Base-by-base conservation (phyloP, 2,797 vertebrate species). In the Gadopsis marmoratus region DNA sequence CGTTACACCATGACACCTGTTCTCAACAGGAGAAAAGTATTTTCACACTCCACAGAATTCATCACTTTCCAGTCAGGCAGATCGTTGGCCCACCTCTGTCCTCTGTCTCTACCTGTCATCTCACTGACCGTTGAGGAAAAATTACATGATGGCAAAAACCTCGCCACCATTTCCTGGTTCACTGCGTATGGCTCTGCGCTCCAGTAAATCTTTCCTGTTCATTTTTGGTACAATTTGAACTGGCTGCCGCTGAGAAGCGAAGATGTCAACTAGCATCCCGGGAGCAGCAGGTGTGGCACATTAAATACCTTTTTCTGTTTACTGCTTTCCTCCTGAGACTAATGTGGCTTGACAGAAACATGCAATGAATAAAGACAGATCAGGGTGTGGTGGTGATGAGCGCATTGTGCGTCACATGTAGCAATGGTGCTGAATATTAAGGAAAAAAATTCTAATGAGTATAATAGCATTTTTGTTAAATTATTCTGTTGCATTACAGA, bases 81-180 rank as follows among this genome's bases (percentile, higher is more conserved):
- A 77, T 83, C 72, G 79, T 74, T 63, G 86, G 83, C 85, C 68
- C 63, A 66, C 74, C 67, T 76, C 76, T 67, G 73, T 81, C 74
- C 78, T 89, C 87, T 86, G 83, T 91, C 88, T 92, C 85, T 71
- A 74, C 88, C 89, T 91, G 93, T 93, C 94, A 92, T 88, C 88
- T 78, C 76, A 10, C 84, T 87, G 89, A 90, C 91, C 81, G 54
- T 87, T 88, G 77, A 86, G 89, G 87, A 93, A 91, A 91, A 87
- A 93, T 91, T 81, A 92, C 81, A 86, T 82, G 83, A 90, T 86
- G 86, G 79, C 83, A 84, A 88, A 88, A 91, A 91, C 79, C 90
- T 79, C 7, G 51, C 72, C 86, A 79, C 89, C 89, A 92, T 94
- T 95, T 95, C 90, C 80, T 92, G 93, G 93, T 93, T 94, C 92